phyloP scores from a whole-genome alignment of 2,797 vertebrate genomes.

The Sebastes aleutianus region DNA sequence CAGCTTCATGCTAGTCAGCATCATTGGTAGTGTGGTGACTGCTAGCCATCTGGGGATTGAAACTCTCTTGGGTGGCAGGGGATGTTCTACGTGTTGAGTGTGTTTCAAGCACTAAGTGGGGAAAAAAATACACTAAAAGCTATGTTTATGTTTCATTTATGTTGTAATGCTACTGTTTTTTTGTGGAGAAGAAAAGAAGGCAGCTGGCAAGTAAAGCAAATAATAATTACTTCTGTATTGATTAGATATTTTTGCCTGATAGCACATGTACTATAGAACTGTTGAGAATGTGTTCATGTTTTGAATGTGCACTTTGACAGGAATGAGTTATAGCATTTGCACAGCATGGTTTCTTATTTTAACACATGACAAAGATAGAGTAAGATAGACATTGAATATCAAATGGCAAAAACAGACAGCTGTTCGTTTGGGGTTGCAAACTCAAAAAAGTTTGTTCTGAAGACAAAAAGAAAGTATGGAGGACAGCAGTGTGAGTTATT shows the following conservation, averaged over 20 bases:
- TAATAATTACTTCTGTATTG: neutral
- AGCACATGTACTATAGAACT: neutral
- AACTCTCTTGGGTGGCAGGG: neutral
- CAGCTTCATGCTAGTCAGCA: neutral
- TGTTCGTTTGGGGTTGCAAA: neutral
- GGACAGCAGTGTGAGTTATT: neutral
- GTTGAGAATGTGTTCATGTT: neutral
- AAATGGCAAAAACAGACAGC: neutral
- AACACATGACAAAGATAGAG: slow-evolving; percentile 11
- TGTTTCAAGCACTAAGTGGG: neutral
- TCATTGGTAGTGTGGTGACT: neutral
- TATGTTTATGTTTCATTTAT: neutral
- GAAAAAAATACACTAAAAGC: too few relatives aligned
- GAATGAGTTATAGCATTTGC: neutral
- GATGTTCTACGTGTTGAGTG: neutral
- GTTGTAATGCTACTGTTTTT: neutral
- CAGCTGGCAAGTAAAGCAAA: neutral
- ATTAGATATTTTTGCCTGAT: neutral
- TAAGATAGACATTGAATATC: neutral
- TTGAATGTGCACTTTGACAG: neutral
- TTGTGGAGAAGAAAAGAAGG: neutral
- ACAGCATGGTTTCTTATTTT: neutral
- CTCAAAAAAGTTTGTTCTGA: neutral
- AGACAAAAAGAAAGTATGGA: neutral
- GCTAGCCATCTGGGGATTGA: neutral